Percentiles rank a stretch among this genome's conserved stretches.
These are phyloP conservation scores for Thunnus maccoyii DNA, from an alignment of 2,113 vertebrate genomes.

Conservation along the genomic window DNA sequence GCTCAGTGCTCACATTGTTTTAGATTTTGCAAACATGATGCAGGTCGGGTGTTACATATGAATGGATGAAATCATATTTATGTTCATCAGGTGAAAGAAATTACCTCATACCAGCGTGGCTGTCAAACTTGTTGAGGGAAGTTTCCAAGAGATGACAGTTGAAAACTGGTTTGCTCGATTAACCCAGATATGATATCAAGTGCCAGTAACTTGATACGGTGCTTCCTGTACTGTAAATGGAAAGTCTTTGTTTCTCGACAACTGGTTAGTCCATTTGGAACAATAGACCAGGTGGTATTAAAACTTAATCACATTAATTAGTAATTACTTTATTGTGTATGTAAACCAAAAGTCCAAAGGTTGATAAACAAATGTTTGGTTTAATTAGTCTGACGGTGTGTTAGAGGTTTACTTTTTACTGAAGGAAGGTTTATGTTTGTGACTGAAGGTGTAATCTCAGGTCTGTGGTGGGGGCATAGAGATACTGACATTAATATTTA, in stretches of 20 bases:
- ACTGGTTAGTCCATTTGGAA: not conserved
- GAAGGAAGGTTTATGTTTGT: not conserved
- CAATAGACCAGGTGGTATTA: not conserved
- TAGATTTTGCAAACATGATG: not conserved
- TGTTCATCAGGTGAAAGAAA: not conserved
- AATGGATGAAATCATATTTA: not conserved
- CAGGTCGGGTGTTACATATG: not conserved
- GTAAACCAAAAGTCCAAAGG: too few species aligned
- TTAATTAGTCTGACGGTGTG: not conserved
- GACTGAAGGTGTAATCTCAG: too few species aligned
- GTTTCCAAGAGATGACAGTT: not conserved
- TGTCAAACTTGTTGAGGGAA: not conserved
- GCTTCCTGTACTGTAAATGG: not conserved
- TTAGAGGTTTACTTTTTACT: not conserved
- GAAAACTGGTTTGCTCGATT: constrained; percentile 26
- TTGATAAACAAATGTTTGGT: too few species aligned
- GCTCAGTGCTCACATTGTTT: too few species aligned
- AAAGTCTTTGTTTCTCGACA: not conserved
- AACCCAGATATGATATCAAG: not conserved
- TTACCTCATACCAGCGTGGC: too few species aligned
- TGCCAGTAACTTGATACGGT: not conserved
- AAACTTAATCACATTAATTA: not conserved
- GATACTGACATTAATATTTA: too few species aligned
- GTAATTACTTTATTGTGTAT: too few species aligned
- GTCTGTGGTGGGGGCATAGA: too few species aligned